Evolutionary conservation across 2,797 vertebrate species (phyloP), one percentile per base, ranked within the genome.

Genomic region (Amphiprion clarkii): DNA sequence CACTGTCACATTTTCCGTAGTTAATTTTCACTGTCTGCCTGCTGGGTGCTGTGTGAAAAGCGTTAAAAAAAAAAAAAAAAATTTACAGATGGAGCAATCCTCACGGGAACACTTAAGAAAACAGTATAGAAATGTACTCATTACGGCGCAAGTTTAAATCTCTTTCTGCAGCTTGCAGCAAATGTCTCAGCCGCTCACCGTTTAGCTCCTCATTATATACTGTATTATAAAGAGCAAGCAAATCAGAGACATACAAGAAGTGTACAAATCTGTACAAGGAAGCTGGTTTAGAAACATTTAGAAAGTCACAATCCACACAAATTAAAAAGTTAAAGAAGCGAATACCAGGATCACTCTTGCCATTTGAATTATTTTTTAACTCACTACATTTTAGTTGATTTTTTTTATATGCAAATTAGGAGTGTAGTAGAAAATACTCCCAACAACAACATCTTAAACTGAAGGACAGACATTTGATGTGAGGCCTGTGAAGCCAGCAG

Each of bases 1-100:
- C 74, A 75, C 72, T 62, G 83, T 88, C 87, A 89, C 81, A 82
- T 80, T 90, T 92, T 89, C 83, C 79, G n/a, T 64, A 52, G 74
- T 80, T 89, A 55, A 83, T 82, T 84, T 77, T 72, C 36, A 5
- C 75, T 53, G 75, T 71, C 61, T 66, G 80, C 60, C 74, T 77
- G 80, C 74, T 48, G 71, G 69, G 55, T 42, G 64, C 65, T 42
- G 61, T 51, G 65, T 67, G 76, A 84, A 85, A 81, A 78, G 61
- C 36, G 10, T 39, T 3, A 39, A 12, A 12, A 39, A 36, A 36
- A 10, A 36, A 36, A 39, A 39, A n/a, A n/a, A n/a, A 36, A 39
- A 76, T 54, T 66, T 66, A 74, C 71, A 85, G 72, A 73, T 17
- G 61, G 75, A 33, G 64, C 54, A 4, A 16, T 12, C 42, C 74